Conservation (phyloP, 1,140 invertebrate species). For the Magallana angulata region DNA sequence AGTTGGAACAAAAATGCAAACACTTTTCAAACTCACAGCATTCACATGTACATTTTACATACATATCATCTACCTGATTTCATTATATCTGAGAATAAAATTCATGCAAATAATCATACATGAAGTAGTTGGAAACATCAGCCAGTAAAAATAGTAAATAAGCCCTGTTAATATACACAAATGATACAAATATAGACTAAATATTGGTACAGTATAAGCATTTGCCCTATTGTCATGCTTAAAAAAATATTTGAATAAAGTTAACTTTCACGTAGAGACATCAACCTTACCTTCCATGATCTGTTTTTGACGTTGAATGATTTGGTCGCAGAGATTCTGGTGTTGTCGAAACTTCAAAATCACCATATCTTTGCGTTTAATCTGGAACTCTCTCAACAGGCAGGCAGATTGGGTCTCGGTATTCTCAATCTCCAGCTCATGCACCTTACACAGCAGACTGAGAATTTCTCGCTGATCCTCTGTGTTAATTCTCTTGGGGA, state of each 20-base stretch:
- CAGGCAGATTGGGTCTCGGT: conserved; percentile 92
- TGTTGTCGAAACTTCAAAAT: conserved; percentile 91
- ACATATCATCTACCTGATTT: background rate
- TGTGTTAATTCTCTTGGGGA: conserved; percentile 89
- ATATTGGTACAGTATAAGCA: no score
- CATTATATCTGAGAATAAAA: conserved; percentile 1
- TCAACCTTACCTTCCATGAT: conserved; percentile 88
- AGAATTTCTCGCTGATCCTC: conserved; percentile 93
- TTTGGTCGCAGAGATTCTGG: conserved; percentile 92
- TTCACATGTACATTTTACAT: no score
- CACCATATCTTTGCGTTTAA: conserved; percentile 89
- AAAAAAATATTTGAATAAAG: no score
- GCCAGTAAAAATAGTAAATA: no score
- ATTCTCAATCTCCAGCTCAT: conserved; percentile 95
- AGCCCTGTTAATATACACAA: no score
- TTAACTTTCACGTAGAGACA: no score
- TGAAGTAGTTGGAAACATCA: no score
- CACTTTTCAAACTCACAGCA: no score
- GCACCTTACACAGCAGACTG: conserved; percentile 89
- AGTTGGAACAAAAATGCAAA: no score
- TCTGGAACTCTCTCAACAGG: conserved; percentile 90
- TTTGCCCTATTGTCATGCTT: no score
- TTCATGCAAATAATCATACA: background rate
- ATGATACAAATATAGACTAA: no score
- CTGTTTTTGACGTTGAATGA: conserved; percentile 91